A percentile compares a stretch with the other conserved stretches of the same genome.
Conservation (phyloP, 2,888 invertebrate genomes). For the Cosmia trapezina region DNA sequence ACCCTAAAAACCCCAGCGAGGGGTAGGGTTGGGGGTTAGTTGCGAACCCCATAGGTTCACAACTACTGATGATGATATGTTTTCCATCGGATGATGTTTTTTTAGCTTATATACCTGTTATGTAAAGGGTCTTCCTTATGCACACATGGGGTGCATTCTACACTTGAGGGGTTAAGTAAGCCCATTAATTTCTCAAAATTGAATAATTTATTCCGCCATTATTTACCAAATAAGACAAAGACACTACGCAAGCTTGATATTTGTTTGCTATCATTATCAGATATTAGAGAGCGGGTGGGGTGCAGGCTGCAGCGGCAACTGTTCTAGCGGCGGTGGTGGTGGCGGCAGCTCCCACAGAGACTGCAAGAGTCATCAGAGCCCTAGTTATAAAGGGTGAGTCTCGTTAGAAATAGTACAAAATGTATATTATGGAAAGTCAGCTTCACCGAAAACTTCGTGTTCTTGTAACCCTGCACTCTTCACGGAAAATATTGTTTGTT, state of each 20-base stretch:
- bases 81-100: too few species aligned
- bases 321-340: slow-evolving; percentile 83
- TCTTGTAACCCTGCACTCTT: background rate
- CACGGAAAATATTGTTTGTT: background rate
- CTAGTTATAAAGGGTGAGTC: slow-evolving; percentile 86
- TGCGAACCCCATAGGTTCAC: too few species aligned
- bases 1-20: too few species aligned
- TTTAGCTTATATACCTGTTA: too few species aligned
- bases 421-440: background rate
- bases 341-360: slow-evolving; percentile 85
- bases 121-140: too few species aligned
- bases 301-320: slow-evolving; percentile 88
- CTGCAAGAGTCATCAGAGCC: slow-evolving; percentile 88
- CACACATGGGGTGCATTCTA: too few species aligned
- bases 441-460: background rate
- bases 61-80: too few species aligned
- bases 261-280: slow-evolving; percentile 62
- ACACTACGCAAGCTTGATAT: background rate
- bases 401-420: background rate
- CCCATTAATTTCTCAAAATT: background rate
- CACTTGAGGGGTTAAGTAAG: too few species aligned
- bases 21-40: too few species aligned
- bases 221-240: background rate
- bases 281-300: slow-evolving; percentile 88
- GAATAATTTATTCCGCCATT: background rate